These are phyloP conservation scores for Ibidorhyncha struthersii DNA, from an alignment of 2,113 vertebrate species.

Conservation along the genomic window DNA sequence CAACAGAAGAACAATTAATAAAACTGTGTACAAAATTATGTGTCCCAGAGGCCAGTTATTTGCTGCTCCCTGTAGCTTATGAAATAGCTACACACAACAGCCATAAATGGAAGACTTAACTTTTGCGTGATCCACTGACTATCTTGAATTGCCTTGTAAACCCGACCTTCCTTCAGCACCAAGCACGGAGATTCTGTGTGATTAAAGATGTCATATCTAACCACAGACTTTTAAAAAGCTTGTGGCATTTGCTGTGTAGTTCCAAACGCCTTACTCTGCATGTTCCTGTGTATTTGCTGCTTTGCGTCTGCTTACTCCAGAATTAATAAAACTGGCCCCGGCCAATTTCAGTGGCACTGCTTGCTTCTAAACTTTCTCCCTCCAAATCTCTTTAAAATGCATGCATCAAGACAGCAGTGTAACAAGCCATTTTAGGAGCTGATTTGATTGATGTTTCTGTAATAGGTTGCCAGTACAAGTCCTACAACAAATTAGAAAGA, in stretches of 20 bases:
- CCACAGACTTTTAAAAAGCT: not conserved
- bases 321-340: not conserved
- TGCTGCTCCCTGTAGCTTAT: not conserved
- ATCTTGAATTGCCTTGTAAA: not conserved
- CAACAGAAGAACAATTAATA: not conserved
- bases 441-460: conserved; percentile 56
- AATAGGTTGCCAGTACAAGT: conserved; percentile 54
- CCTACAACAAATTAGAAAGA: conserved; percentile 57
- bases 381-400: conserved; percentile 16
- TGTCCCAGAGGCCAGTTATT: not conserved
- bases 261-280: not conserved
- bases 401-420: not conserved
- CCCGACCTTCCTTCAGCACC: not conserved
- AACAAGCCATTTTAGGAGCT: conserved; percentile 26
- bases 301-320: not conserved
- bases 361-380: not conserved
- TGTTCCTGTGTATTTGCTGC: not conserved
- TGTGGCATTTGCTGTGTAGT: not conserved
- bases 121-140: not conserved
- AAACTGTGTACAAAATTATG: not conserved
- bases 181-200: not conserved
- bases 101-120: not conserved
- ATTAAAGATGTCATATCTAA: not conserved
- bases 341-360: not conserved
- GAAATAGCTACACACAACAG: not conserved